phyloP scores from a whole-genome alignment of 92 coral and sea anemone genomes.

The Ricordea florida region DNA sequence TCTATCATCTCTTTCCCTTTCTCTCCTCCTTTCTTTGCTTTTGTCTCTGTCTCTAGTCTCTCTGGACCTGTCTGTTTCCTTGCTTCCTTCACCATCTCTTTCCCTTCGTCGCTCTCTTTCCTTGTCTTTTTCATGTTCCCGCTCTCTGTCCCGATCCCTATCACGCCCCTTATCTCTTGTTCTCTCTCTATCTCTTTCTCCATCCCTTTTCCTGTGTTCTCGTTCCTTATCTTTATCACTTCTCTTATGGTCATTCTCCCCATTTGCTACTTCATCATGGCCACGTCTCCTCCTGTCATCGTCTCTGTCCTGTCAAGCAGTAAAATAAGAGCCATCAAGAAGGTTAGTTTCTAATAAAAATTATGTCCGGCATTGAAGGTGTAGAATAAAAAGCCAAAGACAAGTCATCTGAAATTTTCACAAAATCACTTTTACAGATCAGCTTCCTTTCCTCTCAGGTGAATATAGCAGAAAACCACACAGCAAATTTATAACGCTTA shows the following conservation, averaged over 20 bases:
- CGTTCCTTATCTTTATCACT: not conserved
- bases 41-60: slow-evolving; percentile 37
- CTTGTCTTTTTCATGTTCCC: slow-evolving; percentile 36
- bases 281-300: slow-evolving; percentile 58
- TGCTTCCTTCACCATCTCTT: slow-evolving; percentile 35
- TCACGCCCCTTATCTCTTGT: slow-evolving; percentile 19
- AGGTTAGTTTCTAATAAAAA: not conserved
- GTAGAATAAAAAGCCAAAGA: not conserved
- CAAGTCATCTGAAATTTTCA: too few relatives aligned
- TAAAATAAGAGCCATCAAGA: not conserved
- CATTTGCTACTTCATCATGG: slow-evolving; percentile 23
- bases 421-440: too few relatives aligned
- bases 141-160: slow-evolving; percentile 14
- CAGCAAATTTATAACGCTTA: slow-evolving; percentile 20
- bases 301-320: slow-evolving; percentile 57
- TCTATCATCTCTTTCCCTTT: slow-evolving; percentile 3
- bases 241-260: slow-evolving; percentile 28
- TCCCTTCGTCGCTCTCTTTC: slow-evolving; percentile 7
- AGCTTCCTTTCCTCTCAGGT: too few relatives aligned
- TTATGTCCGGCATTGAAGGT: too few relatives aligned
- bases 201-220: slow-evolving; percentile 35
- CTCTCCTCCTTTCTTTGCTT: slow-evolving; percentile 47
- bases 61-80: slow-evolving; percentile 9
- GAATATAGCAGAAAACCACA: too few relatives aligned
- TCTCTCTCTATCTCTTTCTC: slow-evolving; percentile 10